Base-by-base conservation (phyloP, 2,113 vertebrate species). In the Crotalus viridis region DNA sequence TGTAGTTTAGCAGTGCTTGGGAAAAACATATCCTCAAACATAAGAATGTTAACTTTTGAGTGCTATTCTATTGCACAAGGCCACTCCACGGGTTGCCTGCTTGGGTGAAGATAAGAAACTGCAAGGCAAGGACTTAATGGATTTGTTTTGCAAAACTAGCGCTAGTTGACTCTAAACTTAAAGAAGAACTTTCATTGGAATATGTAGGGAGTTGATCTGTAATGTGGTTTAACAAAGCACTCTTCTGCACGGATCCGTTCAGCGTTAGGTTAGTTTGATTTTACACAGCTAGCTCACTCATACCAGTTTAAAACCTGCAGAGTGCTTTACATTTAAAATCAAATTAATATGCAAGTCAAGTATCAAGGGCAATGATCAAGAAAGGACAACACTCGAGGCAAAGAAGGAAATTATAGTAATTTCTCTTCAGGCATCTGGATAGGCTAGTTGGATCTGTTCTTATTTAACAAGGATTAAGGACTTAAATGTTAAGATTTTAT, bases 61-160 rank as follows among this genome's bases (percentile, higher is more conserved):
- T 96, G 97, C 97, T 97, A 95, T 95, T 90, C 94, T 94, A 95
- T 94, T 95, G 97, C 97, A 98, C 98, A 98, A 98, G 98, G 98
- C 96, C 95, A 88, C 54, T 92, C 94, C 95, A 96, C 96, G 97
- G 97, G 94, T 98, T 97, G 96, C 97, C 97, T 96, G 95, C 97
- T 97, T 94, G 94, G 93, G 94, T 93, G 91, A 94, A 97, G 98
- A 98, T 98, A 98, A 98, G 97, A 93, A 97, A 28, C 89, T 96
- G 93, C 90, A 95, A 89, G 97, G 97, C 98, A 99, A 99, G 98
- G 98, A 97, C 98, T 96, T 90, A 91, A 93, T 92, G 26, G 94
- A 91, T 94, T 94, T 93, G 94, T 93, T 95, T 95, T 94, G 89
- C 90, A 93, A 91, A 93, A 91, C 93, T 64, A 91, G 3, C 1